Evolutionary conservation across 2,888 invertebrate genomes (phyloP).

Genomic region (Mesochorus sp.): DNA sequence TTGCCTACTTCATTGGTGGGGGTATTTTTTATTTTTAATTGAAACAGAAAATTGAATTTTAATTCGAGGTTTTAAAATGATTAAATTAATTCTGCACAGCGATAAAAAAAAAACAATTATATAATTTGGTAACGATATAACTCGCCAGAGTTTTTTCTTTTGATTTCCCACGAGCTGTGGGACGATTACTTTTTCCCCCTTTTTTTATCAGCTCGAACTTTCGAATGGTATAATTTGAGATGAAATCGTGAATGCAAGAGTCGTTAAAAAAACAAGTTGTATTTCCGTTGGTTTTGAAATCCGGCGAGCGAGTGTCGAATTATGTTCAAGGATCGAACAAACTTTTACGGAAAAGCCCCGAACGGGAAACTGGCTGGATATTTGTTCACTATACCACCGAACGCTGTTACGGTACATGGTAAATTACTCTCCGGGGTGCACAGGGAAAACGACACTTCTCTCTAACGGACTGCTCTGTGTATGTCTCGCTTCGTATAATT

Average conservation of each 20-base stretch:
- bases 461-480: background rate
- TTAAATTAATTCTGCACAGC: no score
- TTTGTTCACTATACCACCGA: slow-evolving; percentile 3
- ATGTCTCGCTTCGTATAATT: slow-evolving; percentile 38
- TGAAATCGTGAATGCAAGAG: background rate
- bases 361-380: background rate
- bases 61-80: no score
- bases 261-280: background rate
- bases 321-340: background rate
- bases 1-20: no score
- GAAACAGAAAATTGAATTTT: no score
- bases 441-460: slow-evolving; percentile 8
- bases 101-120: no score
- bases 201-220: background rate
- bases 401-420: slow-evolving; percentile 15
- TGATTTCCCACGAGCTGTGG: background rate
- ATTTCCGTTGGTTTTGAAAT: background rate
- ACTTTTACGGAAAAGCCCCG: background rate
- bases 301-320: background rate
- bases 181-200: no score
- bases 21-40: no score
- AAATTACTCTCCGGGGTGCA: slow-evolving; percentile 44
- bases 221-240: no score
- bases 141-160: background rate
- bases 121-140: no score